phyloP scores from a whole-genome alignment of 2,888 invertebrate species.

The Tetheella fluctuosa region DNA sequence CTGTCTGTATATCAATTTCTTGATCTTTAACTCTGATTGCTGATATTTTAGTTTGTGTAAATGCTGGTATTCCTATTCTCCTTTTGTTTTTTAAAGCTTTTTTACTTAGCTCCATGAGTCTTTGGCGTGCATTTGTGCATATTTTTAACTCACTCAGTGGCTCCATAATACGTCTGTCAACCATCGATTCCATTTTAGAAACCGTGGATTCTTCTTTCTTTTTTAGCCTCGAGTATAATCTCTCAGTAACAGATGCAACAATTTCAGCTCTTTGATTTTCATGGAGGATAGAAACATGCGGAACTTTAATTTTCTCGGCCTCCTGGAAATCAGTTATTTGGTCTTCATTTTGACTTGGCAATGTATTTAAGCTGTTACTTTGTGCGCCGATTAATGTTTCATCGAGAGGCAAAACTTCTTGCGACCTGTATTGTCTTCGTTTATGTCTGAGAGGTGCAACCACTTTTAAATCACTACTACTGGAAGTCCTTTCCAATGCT shows the following conservation, averaged over 20 bases:
- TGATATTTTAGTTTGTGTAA: conserved; percentile 84
- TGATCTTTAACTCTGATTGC: conserved; percentile 84
- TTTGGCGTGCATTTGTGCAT: conserved; percentile 84
- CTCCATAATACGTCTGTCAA: conserved; percentile 73
- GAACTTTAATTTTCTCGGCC: conserved; percentile 43
- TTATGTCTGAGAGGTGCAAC: conserved; percentile 68
- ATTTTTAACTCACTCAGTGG: conserved; percentile 82
- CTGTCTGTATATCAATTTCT: conserved; percentile 80
- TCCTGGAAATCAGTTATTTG: conserved; percentile 42
- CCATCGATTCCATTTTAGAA: conserved; percentile 66
- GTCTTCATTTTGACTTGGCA: conserved; percentile 51
- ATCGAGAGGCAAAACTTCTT: conserved; percentile 69
- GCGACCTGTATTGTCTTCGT: conserved; percentile 74
- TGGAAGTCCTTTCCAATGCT: conserved; percentile 71
- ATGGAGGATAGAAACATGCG: conserved; percentile 62
- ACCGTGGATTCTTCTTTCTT: conserved; percentile 78
- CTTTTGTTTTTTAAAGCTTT: conserved; percentile 82
- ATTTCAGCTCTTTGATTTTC: conserved; percentile 86
- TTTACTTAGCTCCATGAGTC: conserved; percentile 84
- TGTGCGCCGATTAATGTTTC: conserved; percentile 40
- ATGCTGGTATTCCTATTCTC: conserved; percentile 78
- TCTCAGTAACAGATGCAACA: conserved; percentile 88
- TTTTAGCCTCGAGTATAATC: conserved; percentile 85
- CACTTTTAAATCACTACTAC: conserved; percentile 72
- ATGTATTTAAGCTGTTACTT: conserved; percentile 35